phyloP scores from a whole-genome alignment of 1,140 invertebrate genomes.

The Drosophila kikkawai region DNA sequence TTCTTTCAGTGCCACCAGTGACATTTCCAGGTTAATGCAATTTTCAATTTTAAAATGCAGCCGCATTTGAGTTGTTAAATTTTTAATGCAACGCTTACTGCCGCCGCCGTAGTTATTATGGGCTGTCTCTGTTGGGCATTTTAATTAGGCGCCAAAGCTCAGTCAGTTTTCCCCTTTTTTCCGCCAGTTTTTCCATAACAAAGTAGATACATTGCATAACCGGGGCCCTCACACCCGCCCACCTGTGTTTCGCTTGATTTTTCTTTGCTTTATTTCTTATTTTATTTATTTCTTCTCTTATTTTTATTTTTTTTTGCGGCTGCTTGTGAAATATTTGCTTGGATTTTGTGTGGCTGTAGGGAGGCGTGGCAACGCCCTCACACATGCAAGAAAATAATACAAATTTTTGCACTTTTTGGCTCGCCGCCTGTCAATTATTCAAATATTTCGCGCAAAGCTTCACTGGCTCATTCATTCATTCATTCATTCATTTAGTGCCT shows the following conservation, averaged over 20 bases:
- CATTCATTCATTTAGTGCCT: constrained; percentile 29
- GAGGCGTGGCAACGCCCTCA: constrained; percentile 38
- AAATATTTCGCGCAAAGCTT: constrained; percentile 48
- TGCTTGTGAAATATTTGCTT: constrained; percentile 45
- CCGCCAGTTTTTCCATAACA: constrained; percentile 10
- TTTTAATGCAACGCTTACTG: constrained; percentile 50
- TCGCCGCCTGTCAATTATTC: constrained; percentile 66
- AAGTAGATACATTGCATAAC: constrained; percentile 37
- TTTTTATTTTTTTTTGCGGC: constrained; percentile 10
- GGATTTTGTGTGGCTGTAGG: constrained; percentile 19
- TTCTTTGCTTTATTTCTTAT: constrained; percentile 1
- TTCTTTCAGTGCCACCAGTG: constrained; percentile 51
- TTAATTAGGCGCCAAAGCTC: constrained; percentile 53
- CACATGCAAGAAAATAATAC: constrained; percentile 26
- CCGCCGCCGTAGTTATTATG: constrained; percentile 15
- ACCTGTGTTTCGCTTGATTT: constrained; percentile 24
- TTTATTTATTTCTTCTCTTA: constrained; percentile 1
- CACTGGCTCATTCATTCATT: constrained; percentile 30
- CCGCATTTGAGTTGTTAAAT: constrained; percentile 55
- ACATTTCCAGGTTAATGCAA: constrained; percentile 75
- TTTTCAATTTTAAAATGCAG: constrained; percentile 57
- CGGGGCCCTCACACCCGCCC: constrained; percentile 22
- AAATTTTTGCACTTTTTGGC: constrained; percentile 53
- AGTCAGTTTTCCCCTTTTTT: neutral
- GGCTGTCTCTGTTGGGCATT: constrained; percentile 28